Evolutionary conservation across 1,140 invertebrate species (phyloP), one percentile per base, ranked within the genome.

Genomic region (Calycopis cecrops): DNA sequence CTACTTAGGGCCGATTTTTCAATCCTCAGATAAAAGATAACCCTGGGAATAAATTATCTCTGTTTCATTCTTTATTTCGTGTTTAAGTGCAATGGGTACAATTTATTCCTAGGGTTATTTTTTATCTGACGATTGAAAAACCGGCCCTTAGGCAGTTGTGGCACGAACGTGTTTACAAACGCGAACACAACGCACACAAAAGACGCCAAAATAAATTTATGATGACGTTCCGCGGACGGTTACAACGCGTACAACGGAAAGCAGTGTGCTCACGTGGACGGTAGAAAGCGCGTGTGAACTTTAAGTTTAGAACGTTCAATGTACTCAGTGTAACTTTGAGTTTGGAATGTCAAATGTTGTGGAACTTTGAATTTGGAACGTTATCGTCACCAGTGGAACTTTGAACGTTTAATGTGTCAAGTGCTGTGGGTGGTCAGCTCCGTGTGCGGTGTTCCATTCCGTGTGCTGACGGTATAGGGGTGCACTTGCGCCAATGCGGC

Each of bases 401-500:
- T 8, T 33, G 35, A 35, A 40, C 37, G 48, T 55, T 37, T 50
- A 40, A 12, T 16, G 62, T 16, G 54, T 6, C 51, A 51, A 44
- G 28, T 53, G 54, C 48, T 42, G 55, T 55, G 58, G 49, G 52
- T 47, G 49, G 14, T 18, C 21, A 6, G 21, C 6, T 28, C 21
- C 21, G 21, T 3, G 21, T 28, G n/a, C 52, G 48, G 57, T 52
- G 56, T 17, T 34, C 35, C 40, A 51, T 59, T 51, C 61, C 38
- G 65, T 52, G 71, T 67, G 60, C 62, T 69, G 60, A 63, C 71
- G 79, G 69, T 74, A 81, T 79, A 73, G 80, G 80, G 65, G 64
- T 62, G 69, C 69, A 60, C 65, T 71, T 59, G 68, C 69, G 83
- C 81, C 79, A 85, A 86, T 86, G 83, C 79, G 76, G 73, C 78